Evolutionary conservation across 23 tunicate species (phyloP).

Genomic region (Trididemnum nubilum): DNA sequence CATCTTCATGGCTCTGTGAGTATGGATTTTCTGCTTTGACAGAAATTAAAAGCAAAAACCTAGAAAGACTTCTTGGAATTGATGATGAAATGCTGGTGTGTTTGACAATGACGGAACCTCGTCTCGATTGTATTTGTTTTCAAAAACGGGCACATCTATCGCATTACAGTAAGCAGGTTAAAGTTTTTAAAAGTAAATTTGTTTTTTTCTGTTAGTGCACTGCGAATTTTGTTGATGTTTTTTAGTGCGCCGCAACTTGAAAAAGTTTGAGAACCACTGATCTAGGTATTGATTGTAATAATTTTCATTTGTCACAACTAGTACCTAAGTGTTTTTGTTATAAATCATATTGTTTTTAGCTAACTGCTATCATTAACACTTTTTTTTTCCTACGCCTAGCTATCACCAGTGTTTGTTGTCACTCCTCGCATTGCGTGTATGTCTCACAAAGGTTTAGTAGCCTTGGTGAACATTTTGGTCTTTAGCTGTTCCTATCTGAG

Average conservation of each 20-base stretch:
- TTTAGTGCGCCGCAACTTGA: conserved; percentile 33
- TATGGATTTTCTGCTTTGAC: conserved; percentile 54
- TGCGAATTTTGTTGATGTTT: conserved; percentile 22
- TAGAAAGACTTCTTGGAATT: conserved; percentile 26
- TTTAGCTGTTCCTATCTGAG: too few relatives aligned
- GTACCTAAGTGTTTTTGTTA: too few relatives aligned
- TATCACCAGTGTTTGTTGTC: too few relatives aligned
- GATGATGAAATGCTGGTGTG: conserved; percentile 65
- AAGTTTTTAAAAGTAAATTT: conserved; percentile 36
- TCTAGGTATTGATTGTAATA: too few relatives aligned
- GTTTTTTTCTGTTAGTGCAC: conserved; percentile 22
- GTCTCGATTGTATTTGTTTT: conserved; percentile 33
- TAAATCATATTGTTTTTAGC: too few relatives aligned
- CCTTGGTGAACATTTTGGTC: too few relatives aligned
- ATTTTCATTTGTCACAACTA: too few relatives aligned
- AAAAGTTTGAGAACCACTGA: too few relatives aligned
- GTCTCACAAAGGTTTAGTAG: too few relatives aligned
- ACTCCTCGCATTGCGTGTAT: too few relatives aligned
- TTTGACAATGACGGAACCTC: conserved; percentile 51
- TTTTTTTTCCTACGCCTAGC: too few relatives aligned
- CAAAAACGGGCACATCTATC: conserved; percentile 40
- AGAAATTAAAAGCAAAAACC: conserved; percentile 45
- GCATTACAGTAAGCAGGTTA: conserved; percentile 22
- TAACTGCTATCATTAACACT: too few relatives aligned
- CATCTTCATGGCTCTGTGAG: conserved; percentile 58